Base-by-base conservation (phyloP, 2,113 vertebrate species). In the Nothobranchius kuhntae region DNA sequence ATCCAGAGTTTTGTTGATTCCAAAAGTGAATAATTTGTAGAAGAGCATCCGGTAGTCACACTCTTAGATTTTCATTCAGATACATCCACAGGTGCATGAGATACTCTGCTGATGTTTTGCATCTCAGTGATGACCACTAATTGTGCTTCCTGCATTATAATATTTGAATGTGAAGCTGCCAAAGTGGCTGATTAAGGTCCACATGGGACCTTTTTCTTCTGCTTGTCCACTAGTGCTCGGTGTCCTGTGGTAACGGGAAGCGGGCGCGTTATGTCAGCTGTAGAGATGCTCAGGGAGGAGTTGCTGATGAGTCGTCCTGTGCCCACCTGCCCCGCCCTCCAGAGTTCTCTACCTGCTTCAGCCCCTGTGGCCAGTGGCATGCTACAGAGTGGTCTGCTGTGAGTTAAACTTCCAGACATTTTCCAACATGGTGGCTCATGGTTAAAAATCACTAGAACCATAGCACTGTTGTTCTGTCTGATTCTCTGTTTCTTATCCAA, bases 201-300 rank as follows among this genome's bases (percentile, higher is more conserved):
- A 21, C 21, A 30, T 30, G 30, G 2, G 30, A 38, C 11, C 10
- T 3, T 14, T 9, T 55, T 36, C 62, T 6, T 69, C 38, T 68
- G 4, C 46, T 11, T 79, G 48, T 80, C 54, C 83, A 53, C 13
- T 80, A 99, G 97, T 99, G 97, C 71, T 98, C 97, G 0, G 95
- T 94, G 36, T 94, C 95, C 46, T 98, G 97, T 82, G 97, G 97
- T 65, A 94, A 92, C 57, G 97, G 97, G 1, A 90, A 87, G 73
- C 94, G 86, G 17, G 96, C 92, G 56, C 96, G 97, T 14, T 99
- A 98, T 2, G 96, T 98, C 62, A 99, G 96, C 81, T 99, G 97
- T 75, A 93, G 96, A 51, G 96, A 98, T 48, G 89, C 85, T 72
- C 79, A 91, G 5, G 95, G 95, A 40, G 91, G 86, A 11, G 89